Conservation (phyloP, 2,797 vertebrate genomes). For the Falco biarmicus region DNA sequence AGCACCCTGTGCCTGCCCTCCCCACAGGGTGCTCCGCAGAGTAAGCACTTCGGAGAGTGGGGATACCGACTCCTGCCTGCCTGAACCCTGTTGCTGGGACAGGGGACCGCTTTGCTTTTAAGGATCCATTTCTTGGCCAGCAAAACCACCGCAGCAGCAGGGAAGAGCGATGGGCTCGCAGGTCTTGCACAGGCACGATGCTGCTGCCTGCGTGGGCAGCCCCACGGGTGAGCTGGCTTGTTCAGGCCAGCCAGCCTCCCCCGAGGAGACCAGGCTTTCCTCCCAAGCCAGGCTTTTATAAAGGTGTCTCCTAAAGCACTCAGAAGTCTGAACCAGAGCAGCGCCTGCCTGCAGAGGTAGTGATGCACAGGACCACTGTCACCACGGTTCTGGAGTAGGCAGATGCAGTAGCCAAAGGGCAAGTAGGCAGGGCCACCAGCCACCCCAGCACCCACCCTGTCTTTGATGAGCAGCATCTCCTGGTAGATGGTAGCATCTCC, state of each 20-base stretch:
- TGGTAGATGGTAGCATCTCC: too few relatives aligned
- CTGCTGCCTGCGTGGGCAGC: background rate
- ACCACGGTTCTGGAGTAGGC: background rate
- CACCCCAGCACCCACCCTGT: accelerated
- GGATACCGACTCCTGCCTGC: background rate
- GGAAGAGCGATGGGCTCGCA: too few relatives aligned
- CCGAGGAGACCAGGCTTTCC: background rate
- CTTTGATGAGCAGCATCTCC: background rate
- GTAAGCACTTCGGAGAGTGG: background rate
- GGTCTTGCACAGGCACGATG: accelerated
- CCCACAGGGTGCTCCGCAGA: background rate
- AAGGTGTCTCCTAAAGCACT: background rate
- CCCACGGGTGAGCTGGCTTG: too few relatives aligned
- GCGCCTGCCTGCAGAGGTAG: background rate
- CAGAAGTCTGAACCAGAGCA: background rate
- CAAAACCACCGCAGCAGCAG: background rate
- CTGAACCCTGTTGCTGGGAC: accelerated
- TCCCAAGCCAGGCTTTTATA: background rate
- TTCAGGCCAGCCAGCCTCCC: background rate
- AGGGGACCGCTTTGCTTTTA: background rate
- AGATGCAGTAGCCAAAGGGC: too few relatives aligned
- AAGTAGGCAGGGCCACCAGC: too few relatives aligned
- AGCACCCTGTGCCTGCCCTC: background rate
- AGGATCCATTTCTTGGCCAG: background rate
- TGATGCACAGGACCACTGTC: too few relatives aligned